Percentiles rank a stretch among this genome's conserved stretches.
phyloP scores from a whole-genome alignment of 2,888 invertebrate species.

The Trichopoda pennipes region DNA sequence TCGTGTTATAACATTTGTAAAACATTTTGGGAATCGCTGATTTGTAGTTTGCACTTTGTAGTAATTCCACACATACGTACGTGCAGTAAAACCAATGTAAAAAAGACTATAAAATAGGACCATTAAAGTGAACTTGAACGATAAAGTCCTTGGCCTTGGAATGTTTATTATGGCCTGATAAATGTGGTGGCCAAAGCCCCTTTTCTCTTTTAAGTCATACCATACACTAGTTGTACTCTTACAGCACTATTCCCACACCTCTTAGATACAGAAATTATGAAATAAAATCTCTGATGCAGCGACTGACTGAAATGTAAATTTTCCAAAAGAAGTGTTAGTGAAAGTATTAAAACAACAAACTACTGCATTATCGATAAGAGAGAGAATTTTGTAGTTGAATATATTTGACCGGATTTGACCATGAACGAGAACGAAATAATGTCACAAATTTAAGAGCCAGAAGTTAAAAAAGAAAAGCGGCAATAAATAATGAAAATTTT shows the following conservation, averaged over 20 bases:
- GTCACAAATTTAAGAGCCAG: conserved; percentile 43
- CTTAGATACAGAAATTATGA: conserved; percentile 4
- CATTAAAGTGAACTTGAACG: conserved; percentile 60
- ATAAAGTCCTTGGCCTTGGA: conserved; percentile 66
- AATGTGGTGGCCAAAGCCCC: conserved; percentile 22
- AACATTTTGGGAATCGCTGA: conserved; percentile 2
- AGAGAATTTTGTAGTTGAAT: conserved; percentile 18
- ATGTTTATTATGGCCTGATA: conserved; percentile 61
- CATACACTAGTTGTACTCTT: not conserved
- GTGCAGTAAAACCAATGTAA: not conserved
- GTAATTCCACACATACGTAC: conserved; percentile 12
- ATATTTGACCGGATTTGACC: conserved; percentile 63
- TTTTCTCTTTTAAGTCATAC: not conserved
- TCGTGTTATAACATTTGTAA: too few species aligned
- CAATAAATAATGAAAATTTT: conserved; percentile 24
- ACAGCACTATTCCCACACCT: not conserved
- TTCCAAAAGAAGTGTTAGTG: conserved; percentile 2
- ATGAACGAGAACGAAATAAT: conserved; percentile 62
- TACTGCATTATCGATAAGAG: not conserved
- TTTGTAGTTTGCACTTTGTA: conserved; percentile 10
- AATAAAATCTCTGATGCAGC: conserved; percentile 13
- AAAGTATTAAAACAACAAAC: not conserved
- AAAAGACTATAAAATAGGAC: conserved; percentile 37
- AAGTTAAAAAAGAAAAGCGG: not conserved
- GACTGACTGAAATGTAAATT: conserved; percentile 18